These are phyloP conservation scores for Cybosia mesomella DNA, from an alignment of 2,888 invertebrate genomes.

Conservation along the genomic window DNA sequence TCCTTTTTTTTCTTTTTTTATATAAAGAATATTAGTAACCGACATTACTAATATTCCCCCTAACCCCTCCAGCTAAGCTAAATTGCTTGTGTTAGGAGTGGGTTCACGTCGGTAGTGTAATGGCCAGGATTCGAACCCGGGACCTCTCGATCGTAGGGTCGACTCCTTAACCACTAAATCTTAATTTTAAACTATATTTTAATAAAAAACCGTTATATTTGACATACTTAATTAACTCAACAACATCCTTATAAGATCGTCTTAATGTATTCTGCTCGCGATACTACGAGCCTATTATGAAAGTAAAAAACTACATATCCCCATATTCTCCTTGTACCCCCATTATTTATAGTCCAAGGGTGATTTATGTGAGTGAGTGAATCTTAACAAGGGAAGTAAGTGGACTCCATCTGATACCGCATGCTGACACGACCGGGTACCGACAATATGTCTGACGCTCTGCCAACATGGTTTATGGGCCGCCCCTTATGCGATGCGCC, in stretches of 20 bases:
- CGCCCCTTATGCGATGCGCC: constrained; percentile 10
- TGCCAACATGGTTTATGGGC: constrained; percentile 19
- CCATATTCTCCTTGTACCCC: constrained; percentile 35
- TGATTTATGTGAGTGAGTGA: constrained; percentile 45
- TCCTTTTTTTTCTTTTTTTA: too few relatives aligned
- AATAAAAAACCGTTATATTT: too few relatives aligned
- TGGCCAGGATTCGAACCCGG: too few relatives aligned
- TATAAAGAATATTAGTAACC: too few relatives aligned
- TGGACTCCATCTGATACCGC: constrained; percentile 32
- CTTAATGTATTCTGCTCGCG: not conserved
- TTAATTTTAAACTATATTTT: too few relatives aligned
- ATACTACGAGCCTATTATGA: not conserved
- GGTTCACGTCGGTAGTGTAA: too few relatives aligned
- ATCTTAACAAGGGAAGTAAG: constrained; percentile 40
- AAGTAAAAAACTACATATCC: constrained; percentile 10
- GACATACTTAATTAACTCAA: too few relatives aligned
- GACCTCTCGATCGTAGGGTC: too few relatives aligned
- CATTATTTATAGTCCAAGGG: constrained; percentile 45
- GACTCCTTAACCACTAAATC: too few relatives aligned
- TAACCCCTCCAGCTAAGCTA: too few relatives aligned
- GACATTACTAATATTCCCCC: too few relatives aligned
- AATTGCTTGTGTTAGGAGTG: too few relatives aligned
- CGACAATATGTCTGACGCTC: constrained; percentile 20
- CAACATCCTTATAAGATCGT: not conserved
- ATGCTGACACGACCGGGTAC: constrained; percentile 19